phyloP scores from a whole-genome alignment of 2,888 invertebrate species.

The Masnerella sp. region DNA sequence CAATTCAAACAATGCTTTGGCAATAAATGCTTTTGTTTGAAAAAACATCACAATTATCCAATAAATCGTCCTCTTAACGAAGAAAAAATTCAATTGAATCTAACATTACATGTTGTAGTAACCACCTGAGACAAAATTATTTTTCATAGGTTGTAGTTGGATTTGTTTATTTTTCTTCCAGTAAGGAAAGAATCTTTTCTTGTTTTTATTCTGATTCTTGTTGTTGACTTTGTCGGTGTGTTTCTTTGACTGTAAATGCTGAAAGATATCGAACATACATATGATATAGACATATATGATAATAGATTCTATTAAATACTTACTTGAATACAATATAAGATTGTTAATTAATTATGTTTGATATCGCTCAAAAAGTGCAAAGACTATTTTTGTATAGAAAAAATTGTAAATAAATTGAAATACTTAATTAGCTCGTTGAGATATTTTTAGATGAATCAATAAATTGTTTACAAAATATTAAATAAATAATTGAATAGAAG shows the following conservation, averaged over 20 bases:
- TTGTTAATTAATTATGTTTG: too few species aligned
- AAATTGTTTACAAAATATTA: too few species aligned
- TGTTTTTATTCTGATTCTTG: conserved; percentile 65
- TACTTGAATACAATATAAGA: neutral
- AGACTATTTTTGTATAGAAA: too few species aligned
- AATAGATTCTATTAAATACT: conserved; percentile 2
- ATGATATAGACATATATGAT: neutral
- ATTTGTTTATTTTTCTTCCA: conserved; percentile 66
- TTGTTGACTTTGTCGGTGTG: conserved; percentile 73
- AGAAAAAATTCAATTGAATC: conserved; percentile 27
- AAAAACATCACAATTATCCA: too few species aligned
- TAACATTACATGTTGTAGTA: conserved; percentile 61
- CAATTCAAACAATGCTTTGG: too few species aligned
- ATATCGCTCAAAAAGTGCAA: too few species aligned
- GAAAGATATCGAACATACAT: conserved; percentile 42
- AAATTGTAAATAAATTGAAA: too few species aligned
- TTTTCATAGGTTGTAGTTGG: conserved; percentile 64
- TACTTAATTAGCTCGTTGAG: too few species aligned
- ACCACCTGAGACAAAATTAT: conserved; percentile 71
- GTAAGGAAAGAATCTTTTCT: conserved; percentile 69
- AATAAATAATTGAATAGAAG: neutral
- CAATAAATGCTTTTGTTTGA: too few species aligned
- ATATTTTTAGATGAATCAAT: too few species aligned
- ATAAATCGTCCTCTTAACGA: too few species aligned
- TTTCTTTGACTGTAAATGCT: conserved; percentile 71